A percentile compares a stretch with the other conserved stretches of the same genome.
phyloP scores from a whole-genome alignment of 2,888 invertebrate species.

The Eristalis tenax region DNA sequence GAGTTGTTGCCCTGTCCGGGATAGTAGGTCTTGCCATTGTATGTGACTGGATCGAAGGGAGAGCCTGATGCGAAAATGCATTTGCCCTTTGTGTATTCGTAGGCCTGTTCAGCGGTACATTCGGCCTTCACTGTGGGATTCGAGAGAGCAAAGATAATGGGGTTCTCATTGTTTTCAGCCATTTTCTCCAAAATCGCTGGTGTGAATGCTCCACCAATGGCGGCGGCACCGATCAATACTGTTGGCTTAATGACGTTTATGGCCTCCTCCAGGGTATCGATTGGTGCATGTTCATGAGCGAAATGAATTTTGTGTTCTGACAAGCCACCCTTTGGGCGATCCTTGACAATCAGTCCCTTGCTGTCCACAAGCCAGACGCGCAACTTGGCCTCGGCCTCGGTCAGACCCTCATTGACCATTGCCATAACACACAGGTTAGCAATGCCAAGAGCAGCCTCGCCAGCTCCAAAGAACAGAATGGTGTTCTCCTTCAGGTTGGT shows the following conservation, averaged over 20 bases:
- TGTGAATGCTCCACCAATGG: slow-evolving; percentile 96
- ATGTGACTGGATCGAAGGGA: slow-evolving; percentile 93
- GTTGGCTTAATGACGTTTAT: slow-evolving; percentile 91
- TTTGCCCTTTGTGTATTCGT: slow-evolving; percentile 92
- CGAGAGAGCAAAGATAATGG: slow-evolving; percentile 98
- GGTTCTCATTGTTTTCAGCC: slow-evolving; percentile 90
- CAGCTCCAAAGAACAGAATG: slow-evolving; percentile 97
- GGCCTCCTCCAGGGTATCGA: slow-evolving; percentile 90
- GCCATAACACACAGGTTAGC: slow-evolving; percentile 95
- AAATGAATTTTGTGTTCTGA: slow-evolving; percentile 91
- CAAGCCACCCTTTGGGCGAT: slow-evolving; percentile 91
- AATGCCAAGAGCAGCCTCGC: slow-evolving; percentile 97
- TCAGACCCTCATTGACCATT: slow-evolving; percentile 92
- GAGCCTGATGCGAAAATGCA: slow-evolving; percentile 98
- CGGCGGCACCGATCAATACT: slow-evolving; percentile 96
- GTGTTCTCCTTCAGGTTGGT: slow-evolving; percentile 91
- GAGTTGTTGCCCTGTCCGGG: slow-evolving; percentile 99
- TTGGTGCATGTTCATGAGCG: slow-evolving; percentile 89
- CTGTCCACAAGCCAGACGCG: slow-evolving; percentile 98
- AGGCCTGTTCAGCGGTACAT: slow-evolving; percentile 99
- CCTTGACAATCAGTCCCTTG: slow-evolving; percentile 94
- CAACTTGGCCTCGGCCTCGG: slow-evolving; percentile 87
- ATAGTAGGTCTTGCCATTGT: slow-evolving; percentile 89
- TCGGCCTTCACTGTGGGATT: slow-evolving; percentile 99
- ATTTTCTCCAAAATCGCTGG: slow-evolving; percentile 91